These are phyloP conservation scores for Cryptosula pallasiana DNA, from an alignment of 2,888 invertebrate genomes.

Conservation along the genomic window DNA sequence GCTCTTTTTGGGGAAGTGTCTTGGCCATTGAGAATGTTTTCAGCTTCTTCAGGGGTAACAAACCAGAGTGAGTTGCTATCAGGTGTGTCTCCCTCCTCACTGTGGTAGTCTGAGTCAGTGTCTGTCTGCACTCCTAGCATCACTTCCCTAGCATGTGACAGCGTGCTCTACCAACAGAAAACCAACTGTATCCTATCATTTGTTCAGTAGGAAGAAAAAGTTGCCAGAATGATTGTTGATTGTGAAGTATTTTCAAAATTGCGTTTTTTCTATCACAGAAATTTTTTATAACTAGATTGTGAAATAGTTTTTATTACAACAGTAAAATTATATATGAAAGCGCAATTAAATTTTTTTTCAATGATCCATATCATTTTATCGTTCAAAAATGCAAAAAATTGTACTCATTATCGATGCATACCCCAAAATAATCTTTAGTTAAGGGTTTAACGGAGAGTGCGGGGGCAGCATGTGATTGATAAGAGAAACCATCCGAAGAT, in stretches of 20 bases:
- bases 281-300: too few relatives aligned
- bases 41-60: constrained; percentile 20
- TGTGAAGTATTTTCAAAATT: too few relatives aligned
- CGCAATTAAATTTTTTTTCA: too few relatives aligned
- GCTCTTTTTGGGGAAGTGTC: not conserved
- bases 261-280: too few relatives aligned
- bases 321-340: too few relatives aligned
- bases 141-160: not conserved
- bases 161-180: not conserved
- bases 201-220: too few relatives aligned
- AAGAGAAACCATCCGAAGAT: not conserved
- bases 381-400: too few relatives aligned
- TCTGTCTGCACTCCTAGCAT: not conserved
- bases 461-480: not conserved
- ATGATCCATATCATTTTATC: too few relatives aligned
- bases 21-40: not conserved
- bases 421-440: constrained; percentile 6
- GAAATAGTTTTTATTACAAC: too few relatives aligned
- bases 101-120: not conserved
- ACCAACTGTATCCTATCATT: too few relatives aligned
- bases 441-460: not conserved
- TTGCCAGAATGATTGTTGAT: too few relatives aligned
- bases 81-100: not conserved
- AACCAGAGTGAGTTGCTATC: not conserved
- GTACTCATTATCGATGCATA: too few relatives aligned